Evolutionary conservation across 2,888 invertebrate species (phyloP), one percentile per base, ranked within the genome.

Genomic region (Rambutsinella grinnellia): DNA sequence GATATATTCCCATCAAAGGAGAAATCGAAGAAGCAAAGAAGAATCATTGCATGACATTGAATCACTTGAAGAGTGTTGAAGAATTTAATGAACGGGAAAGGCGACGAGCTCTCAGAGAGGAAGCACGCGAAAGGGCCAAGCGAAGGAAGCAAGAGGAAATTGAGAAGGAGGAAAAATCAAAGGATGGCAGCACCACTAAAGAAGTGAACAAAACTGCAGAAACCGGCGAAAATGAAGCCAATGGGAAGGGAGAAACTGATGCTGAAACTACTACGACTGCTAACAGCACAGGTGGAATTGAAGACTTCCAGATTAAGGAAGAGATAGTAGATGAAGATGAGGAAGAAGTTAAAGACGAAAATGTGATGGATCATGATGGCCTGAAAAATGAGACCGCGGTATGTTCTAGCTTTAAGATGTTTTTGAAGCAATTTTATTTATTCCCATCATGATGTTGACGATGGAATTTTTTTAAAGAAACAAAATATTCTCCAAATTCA

Each of bases 1-100:
- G 84, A 13, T 84, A 82, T 60, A 75, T 84, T 51, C 82, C 84
- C 1, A 82, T 84, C n/a, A 77, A 79, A 47, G 83, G 81, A 3
- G 70, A 79, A 36, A 26, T 44, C 6, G 80, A 80, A 6, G 82
- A 82, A 28, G 75, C 82, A 1, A 82, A 78, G 67, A 63, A 65
- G 15, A 66, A 70, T 8, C 84, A 84, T 57, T 82, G 84, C 69
- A 75, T 82, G 75, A 84, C 82, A 15, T 69, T 84, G 27, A 74
- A 78, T 53, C 84, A 84, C 60, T 56, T 84, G 2, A 82, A 82
- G 53, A 62, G 56, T 24, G 84, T 84, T 15, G 82, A 84, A 47
- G 84, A 84, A 26, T 79, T 76, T 28, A 75, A 76, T 51, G 74
- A 78, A 44, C 60, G 79, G 46, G 74, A 80, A 47, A 63, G 71